Conservation (phyloP, 2,888 invertebrate genomes). For the Oscheius sp. region DNA sequence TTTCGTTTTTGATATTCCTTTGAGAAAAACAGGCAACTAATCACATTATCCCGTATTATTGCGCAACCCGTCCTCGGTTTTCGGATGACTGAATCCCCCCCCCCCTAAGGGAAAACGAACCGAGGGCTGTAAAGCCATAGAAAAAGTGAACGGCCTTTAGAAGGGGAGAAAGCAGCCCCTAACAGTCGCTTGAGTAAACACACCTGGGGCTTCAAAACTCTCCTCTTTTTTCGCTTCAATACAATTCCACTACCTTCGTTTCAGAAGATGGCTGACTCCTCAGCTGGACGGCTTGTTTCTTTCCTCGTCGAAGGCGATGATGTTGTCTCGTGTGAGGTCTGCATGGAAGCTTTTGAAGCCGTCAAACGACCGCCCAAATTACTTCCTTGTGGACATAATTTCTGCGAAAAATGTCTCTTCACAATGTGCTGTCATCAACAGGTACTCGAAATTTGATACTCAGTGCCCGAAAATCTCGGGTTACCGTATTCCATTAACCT, state of each 20-base stretch:
- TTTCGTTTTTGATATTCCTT: background rate
- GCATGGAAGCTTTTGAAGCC: slow-evolving; percentile 48
- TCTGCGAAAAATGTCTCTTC: slow-evolving; percentile 63
- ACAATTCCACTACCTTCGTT: slow-evolving; percentile 1
- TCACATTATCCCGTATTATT: slow-evolving; percentile 19
- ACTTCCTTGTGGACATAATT: slow-evolving; percentile 68
- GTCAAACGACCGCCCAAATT: slow-evolving; percentile 54
- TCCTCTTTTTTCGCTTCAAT: background rate
- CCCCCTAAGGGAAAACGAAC: too few relatives aligned
- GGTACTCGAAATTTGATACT: slow-evolving; percentile 37
- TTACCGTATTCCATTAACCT: too few relatives aligned
- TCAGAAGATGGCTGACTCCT: slow-evolving; percentile 29
- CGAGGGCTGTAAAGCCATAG: slow-evolving; percentile 11
- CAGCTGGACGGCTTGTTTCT: slow-evolving; percentile 38
- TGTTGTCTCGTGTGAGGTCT: slow-evolving; percentile 47
- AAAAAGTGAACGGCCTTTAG: slow-evolving; percentile 10
- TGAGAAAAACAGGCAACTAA: background rate
- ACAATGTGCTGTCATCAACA: slow-evolving; percentile 60
- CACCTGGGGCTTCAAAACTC: slow-evolving; percentile 6
- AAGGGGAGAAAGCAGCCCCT: slow-evolving; percentile 10
- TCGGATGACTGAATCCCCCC: slow-evolving; percentile 18
- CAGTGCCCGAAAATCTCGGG: too few relatives aligned
- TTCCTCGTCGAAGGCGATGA: slow-evolving; percentile 50
- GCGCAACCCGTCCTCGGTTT: slow-evolving; percentile 11
- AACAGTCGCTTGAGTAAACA: slow-evolving; percentile 8